Percentiles rank a stretch among this genome's conserved stretches.
These are phyloP conservation scores for Rhagonycha lutea DNA, from an alignment of 2,888 invertebrate genomes.

Conservation along the genomic window DNA sequence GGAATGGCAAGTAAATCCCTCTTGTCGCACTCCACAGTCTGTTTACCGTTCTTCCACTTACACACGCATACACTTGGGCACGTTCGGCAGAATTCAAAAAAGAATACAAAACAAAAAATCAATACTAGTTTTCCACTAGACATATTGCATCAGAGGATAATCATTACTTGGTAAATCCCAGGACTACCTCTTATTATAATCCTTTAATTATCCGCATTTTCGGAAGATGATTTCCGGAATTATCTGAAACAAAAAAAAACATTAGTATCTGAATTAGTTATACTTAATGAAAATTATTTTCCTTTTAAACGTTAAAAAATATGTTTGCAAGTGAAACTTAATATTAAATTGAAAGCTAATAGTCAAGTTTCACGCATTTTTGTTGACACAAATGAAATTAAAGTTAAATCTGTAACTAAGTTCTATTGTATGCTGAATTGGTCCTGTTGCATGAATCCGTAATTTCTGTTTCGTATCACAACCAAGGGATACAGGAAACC, in stretches of 20 bases:
- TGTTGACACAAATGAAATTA: not conserved
- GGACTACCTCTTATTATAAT: not conserved
- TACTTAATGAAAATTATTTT: not conserved
- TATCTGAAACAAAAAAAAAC: not conserved
- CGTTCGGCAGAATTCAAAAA: slow-evolving; percentile 44
- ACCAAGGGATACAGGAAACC: not conserved
- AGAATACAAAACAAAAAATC: slow-evolving; percentile 28
- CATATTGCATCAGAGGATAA: slow-evolving; percentile 24
- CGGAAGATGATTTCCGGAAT: not conserved
- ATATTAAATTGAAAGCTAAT: not conserved
- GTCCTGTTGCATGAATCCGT: too few relatives aligned
- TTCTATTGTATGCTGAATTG: not conserved
- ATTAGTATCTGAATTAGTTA: not conserved
- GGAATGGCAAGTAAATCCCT: slow-evolving; percentile 78
- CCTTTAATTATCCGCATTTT: not conserved
- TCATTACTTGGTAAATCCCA: not conserved
- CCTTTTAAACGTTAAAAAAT: not conserved
- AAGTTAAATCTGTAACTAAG: not conserved
- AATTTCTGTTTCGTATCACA: not conserved
- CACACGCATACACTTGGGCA: slow-evolving; percentile 83
- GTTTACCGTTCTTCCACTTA: slow-evolving; percentile 92
- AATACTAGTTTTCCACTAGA: slow-evolving; percentile 27
- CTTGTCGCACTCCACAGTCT: slow-evolving; percentile 85
- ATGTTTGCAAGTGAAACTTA: not conserved
- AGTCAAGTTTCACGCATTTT: not conserved